Conservation (phyloP, 2,797 vertebrate species). For the Morus bassanus region DNA sequence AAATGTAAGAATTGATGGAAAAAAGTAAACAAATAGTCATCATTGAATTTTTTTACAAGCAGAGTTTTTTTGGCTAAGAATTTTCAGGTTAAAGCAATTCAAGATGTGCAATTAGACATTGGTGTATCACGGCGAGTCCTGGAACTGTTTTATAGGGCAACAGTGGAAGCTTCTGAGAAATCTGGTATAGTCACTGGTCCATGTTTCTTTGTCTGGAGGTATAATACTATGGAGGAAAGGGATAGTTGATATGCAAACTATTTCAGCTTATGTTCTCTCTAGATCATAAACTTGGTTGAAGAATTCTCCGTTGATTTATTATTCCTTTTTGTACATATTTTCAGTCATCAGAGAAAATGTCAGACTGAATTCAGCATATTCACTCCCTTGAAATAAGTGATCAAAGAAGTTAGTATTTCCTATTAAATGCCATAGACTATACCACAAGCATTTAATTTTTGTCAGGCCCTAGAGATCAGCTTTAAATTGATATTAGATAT, state of each 20-base stretch:
- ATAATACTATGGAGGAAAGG: neutral
- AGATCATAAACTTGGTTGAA: neutral
- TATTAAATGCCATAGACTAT: neutral
- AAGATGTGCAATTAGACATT: neutral
- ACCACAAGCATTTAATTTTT: neutral
- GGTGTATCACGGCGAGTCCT: fast-evolving
- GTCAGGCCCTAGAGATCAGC: neutral
- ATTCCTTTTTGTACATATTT: neutral
- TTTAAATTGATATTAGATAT: neutral
- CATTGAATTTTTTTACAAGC: neutral
- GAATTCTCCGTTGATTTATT: neutral
- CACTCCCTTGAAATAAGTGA: neutral
- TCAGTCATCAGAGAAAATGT: neutral
- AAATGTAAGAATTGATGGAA: neutral
- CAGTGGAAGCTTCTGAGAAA: neutral
- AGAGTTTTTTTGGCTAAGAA: neutral
- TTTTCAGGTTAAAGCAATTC: neutral
- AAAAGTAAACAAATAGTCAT: neutral
- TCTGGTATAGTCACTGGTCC: neutral
- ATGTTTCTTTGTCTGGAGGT: neutral
- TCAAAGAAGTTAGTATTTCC: neutral
- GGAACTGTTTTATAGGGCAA: neutral
- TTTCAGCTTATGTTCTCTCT: neutral
- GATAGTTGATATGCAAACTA: neutral
- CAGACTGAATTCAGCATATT: neutral